Base-by-base conservation (phyloP, 2,888 invertebrate species). In the Heliconius sara region DNA sequence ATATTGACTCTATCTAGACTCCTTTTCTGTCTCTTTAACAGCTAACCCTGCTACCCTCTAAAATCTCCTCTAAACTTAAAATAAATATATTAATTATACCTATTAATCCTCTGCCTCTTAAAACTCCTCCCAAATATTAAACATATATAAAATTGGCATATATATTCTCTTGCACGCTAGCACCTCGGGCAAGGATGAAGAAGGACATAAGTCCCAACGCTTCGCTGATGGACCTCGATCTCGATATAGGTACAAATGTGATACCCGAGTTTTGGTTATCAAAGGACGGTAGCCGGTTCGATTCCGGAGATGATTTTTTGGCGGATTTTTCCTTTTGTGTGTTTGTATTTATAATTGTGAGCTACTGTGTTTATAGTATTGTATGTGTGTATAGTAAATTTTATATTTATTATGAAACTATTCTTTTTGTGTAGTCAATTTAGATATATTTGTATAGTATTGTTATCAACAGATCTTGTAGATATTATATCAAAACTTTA, bases 101-200 rank as follows among this genome's bases (percentile, higher is more conserved):
- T 27, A 10, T 39, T 10, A 43, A 19, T 39, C 68, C 68, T 39
- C 3, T 22, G 1, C n/a, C 19, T 52, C 19, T 9, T 10, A n/a
- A 57, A 57, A 57, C 27, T 3, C 16, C 27, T 10, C 71, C 19
- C 25, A 6, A 6, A 22, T 9, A 22, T 52, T 13, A 73, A n/a
- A n/a, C 0, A 22, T 34, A 43, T 73, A 73, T 52, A 52, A 52
- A 22, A 73, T 73, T 60, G 19, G 70, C 25, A n/a, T 60, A 60
- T 60, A 68, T 76, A 60, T 80, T 43, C 74, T 80, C 73, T 80
- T 87, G 86, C 93, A 93, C 87, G 92, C 92, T 82, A 95, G 95
- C 90, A 85, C 86, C 90, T 80, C 88, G 95, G 94, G 94, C 88
- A 88, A 94, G 92, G 89, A 88, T 89, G 0, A 93, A 91, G 84